phyloP scores from a whole-genome alignment of 2,797 vertebrate species.

The Odontamblyopus lacepedii region DNA sequence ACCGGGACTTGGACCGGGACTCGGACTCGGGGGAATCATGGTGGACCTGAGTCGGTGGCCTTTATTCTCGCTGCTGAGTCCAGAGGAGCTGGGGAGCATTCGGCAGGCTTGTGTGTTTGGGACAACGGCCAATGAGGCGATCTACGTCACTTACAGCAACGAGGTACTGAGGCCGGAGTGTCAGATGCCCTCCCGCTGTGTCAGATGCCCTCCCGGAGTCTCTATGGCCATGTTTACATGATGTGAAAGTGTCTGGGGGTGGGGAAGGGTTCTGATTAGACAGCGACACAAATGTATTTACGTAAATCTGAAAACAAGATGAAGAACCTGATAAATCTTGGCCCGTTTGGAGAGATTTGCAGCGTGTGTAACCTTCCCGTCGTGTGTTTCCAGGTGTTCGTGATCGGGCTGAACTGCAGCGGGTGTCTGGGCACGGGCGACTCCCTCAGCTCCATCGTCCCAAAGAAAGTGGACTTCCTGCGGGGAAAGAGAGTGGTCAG shows the following conservation, averaged over 20 bases:
- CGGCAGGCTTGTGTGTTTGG: constrained; percentile 93
- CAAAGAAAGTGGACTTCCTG: constrained; percentile 89
- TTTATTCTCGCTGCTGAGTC: constrained; percentile 87
- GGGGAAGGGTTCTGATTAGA: too few relatives aligned
- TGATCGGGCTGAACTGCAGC: constrained; percentile 90
- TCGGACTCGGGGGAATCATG: constrained; percentile 69
- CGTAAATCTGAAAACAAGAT: too few relatives aligned
- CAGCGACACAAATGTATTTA: too few relatives aligned
- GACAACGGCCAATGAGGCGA: constrained; percentile 87
- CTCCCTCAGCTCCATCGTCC: constrained; percentile 87
- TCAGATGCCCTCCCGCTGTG: background rate
- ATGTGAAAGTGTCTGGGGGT: too few relatives aligned
- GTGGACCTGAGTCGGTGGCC: constrained; percentile 95
- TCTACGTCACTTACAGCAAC: constrained; percentile 88
- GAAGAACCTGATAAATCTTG: too few relatives aligned
- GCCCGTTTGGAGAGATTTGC: too few relatives aligned
- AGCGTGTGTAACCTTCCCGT: background rate
- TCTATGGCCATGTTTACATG: too few relatives aligned
- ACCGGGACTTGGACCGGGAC: background rate
- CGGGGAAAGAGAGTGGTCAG: constrained; percentile 89
- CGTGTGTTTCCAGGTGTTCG: constrained; percentile 80
- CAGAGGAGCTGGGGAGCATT: constrained; percentile 82
- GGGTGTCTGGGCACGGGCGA: constrained; percentile 94
- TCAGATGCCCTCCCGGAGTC: too few relatives aligned
- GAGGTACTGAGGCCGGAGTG: constrained; percentile 76